Percentiles rank a stretch among this genome's conserved stretches.
Evolutionary conservation across 2,888 invertebrate genomes (phyloP).

Genomic region (Pammene aurita): DNA sequence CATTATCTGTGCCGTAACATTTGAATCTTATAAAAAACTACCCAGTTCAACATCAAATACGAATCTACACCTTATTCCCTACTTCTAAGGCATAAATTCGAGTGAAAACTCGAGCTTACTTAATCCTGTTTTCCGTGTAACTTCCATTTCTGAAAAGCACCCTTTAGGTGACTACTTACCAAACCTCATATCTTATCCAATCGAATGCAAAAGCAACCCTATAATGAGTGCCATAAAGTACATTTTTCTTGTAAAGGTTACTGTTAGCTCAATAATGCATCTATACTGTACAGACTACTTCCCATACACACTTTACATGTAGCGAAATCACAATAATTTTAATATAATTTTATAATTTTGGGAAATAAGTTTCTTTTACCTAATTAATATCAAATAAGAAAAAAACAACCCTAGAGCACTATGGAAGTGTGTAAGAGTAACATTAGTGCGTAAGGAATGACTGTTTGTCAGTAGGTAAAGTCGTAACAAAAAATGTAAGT

Average conservation of each 20-base stretch:
- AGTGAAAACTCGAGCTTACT: neutral
- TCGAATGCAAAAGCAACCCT: conserved; percentile 1
- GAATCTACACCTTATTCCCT: conserved; percentile 11
- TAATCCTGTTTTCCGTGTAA: neutral
- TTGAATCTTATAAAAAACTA: conserved; percentile 16
- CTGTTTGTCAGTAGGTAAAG: too few relatives aligned
- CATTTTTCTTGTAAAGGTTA: neutral
- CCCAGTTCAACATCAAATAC: neutral
- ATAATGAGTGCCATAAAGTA: neutral
- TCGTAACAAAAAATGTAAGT: too few relatives aligned
- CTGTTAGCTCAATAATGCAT: neutral
- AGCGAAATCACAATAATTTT: too few relatives aligned
- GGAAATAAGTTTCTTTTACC: too few relatives aligned
- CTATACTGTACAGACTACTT: neutral
- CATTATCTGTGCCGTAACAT: conserved; percentile 29
- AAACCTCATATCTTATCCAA: neutral
- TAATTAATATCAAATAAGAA: too few relatives aligned
- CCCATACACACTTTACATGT: too few relatives aligned
- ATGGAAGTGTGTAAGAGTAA: too few relatives aligned
- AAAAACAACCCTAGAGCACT: too few relatives aligned
- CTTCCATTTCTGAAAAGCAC: conserved; percentile 14
- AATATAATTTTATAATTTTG: too few relatives aligned
- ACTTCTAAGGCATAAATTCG: neutral
- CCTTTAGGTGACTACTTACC: conserved; percentile 5
- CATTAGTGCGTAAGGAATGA: too few relatives aligned